Conservation (phyloP, 2,888 invertebrate genomes). For the Dryobotodes eremita region DNA sequence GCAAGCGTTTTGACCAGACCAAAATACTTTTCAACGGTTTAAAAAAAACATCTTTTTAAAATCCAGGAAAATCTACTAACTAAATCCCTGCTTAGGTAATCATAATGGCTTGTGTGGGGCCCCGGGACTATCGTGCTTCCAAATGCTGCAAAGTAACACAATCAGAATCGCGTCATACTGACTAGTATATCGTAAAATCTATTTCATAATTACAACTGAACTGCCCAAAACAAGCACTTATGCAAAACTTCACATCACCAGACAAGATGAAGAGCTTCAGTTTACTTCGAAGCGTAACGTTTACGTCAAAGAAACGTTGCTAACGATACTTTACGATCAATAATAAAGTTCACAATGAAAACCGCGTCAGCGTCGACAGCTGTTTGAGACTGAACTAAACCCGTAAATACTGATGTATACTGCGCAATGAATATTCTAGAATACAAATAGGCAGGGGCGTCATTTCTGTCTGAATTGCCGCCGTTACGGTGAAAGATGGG, state of each 20-base stretch:
- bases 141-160: background rate
- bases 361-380: slow-evolving; percentile 78
- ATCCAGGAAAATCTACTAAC: background rate
- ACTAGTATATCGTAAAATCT: background rate
- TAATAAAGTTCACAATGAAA: slow-evolving; percentile 83
- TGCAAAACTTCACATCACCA: slow-evolving; percentile 13
- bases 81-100: background rate
- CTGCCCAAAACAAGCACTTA: slow-evolving; percentile 19
- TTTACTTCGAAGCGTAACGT: slow-evolving; percentile 57
- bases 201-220: slow-evolving; percentile 13
- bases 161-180: background rate
- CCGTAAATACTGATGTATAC: slow-evolving; percentile 72
- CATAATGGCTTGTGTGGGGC: background rate
- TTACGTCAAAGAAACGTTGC: slow-evolving; percentile 73
- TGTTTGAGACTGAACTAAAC: slow-evolving; percentile 74
- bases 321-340: slow-evolving; percentile 82
- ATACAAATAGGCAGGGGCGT: slow-evolving; percentile 74
- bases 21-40: background rate
- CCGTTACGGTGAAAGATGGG: slow-evolving; percentile 68
- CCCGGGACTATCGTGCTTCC: too few relatives aligned
- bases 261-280: slow-evolving; percentile 52
- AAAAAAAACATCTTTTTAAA: background rate
- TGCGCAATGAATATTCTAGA: slow-evolving; percentile 69
- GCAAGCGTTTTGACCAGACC: background rate
- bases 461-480: slow-evolving; percentile 70